phyloP scores from a whole-genome alignment of 2,888 invertebrate species.

The Drosophila bunnanda region DNA sequence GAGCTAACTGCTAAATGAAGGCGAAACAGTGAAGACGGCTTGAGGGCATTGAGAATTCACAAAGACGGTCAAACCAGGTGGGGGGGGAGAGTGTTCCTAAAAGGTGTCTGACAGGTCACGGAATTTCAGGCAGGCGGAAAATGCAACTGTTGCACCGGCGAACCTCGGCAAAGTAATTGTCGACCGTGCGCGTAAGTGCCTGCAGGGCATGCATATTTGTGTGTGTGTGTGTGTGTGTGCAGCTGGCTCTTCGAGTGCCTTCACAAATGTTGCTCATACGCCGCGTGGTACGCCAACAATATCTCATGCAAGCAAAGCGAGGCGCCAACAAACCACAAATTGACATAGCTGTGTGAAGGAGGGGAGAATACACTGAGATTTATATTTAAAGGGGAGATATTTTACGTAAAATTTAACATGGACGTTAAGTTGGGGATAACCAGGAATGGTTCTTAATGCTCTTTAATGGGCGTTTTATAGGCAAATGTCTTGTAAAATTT shows the following conservation, averaged over 20 bases:
- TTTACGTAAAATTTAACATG: neutral
- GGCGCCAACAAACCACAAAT: conserved; percentile 39
- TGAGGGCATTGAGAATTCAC: conserved; percentile 22
- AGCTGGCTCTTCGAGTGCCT: conserved; percentile 22
- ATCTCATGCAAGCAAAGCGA: conserved; percentile 18
- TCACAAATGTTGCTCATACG: conserved; percentile 40
- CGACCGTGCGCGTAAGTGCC: conserved; percentile 22
- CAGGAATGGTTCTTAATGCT: neutral
- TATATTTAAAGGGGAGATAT: neutral
- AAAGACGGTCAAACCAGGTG: conserved; percentile 3
- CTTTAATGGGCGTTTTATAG: neutral
- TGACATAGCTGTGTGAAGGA: conserved; percentile 37
- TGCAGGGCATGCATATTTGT: conserved; percentile 32
- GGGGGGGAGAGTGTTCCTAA: neutral
- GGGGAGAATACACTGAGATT: neutral
- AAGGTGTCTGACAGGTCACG: conserved; percentile 21
- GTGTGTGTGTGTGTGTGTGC: conserved; percentile 2
- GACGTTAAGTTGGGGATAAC: neutral
- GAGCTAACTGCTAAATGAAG: conserved; percentile 16
- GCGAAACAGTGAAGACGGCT: conserved; percentile 9
- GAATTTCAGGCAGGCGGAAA: conserved; percentile 12
- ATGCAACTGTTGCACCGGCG: conserved; percentile 33
- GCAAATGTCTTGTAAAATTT: too few relatives aligned
- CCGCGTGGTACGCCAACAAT: conserved; percentile 24
- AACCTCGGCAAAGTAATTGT: conserved; percentile 28